Percentiles rank a stretch among this genome's conserved stretches.
These are phyloP conservation scores for Gymnogyps californianus DNA, from an alignment of 2,113 vertebrate genomes.

Conservation along the genomic window DNA sequence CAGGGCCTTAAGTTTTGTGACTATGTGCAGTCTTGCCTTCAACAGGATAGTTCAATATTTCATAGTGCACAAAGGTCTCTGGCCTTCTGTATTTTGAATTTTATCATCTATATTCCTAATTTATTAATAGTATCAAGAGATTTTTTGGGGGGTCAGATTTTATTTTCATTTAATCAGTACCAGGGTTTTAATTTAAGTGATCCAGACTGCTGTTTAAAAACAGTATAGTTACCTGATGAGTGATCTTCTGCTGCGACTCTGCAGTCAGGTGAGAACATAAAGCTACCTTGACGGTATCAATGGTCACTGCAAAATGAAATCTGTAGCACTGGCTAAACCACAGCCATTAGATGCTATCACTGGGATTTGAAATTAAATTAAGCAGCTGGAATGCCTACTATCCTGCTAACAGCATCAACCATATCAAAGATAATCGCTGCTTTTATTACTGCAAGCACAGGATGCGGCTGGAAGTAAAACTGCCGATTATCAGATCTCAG, in stretches of 20 bases:
- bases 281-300: neutral
- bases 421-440: constrained; percentile 50
- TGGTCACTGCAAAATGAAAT: constrained; percentile 45
- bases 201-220: neutral
- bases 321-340: constrained; percentile 21
- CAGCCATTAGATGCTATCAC: constrained; percentile 22
- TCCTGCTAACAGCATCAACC: constrained; percentile 50
- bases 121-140: neutral
- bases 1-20: neutral
- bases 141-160: neutral
- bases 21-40: neutral
- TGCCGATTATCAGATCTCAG: constrained; percentile 56
- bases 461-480: constrained; percentile 54
- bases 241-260: neutral
- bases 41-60: neutral
- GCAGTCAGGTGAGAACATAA: neutral
- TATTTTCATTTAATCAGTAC: neutral
- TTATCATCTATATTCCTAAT: neutral
- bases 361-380: constrained; percentile 67
- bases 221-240: neutral
- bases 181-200: neutral
- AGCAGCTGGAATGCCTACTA: constrained; percentile 48
- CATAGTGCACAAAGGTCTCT: neutral
- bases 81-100: neutral
- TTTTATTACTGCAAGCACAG: constrained; percentile 54